Evolutionary conservation across 2,113 vertebrate genomes (phyloP).

Genomic region (Poecile atricapillus): DNA sequence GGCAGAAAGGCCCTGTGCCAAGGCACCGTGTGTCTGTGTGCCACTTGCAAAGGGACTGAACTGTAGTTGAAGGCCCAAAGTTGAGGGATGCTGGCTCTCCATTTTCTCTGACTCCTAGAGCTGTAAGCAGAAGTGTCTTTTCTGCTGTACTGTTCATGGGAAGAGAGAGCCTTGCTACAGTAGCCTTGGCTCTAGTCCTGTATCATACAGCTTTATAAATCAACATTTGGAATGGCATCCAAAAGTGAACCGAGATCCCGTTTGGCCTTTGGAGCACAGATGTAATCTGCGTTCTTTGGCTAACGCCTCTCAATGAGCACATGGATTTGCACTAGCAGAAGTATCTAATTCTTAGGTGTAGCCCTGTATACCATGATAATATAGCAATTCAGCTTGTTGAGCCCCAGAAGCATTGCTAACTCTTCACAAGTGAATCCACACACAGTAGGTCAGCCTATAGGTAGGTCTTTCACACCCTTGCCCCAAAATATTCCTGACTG

Average conservation of each 20-base stretch:
- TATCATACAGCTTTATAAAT: neutral
- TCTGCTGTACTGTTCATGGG: neutral
- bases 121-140: neutral
- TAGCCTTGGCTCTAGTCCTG: neutral
- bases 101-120: neutral
- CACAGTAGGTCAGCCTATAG: neutral
- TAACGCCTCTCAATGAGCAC: neutral
- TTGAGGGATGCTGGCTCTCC: neutral
- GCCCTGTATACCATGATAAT: neutral
- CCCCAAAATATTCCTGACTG: neutral
- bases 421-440: neutral
- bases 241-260: neutral
- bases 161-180: neutral
- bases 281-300: slow-evolving; percentile 42
- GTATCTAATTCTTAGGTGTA: neutral
- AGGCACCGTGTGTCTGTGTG: neutral
- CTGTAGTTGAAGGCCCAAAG: fast-evolving
- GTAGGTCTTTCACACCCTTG: neutral
- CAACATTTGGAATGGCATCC: slow-evolving; percentile 15
- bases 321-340: neutral
- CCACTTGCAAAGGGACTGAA: neutral
- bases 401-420: neutral
- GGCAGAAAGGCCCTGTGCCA: neutral
- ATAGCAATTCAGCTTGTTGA: neutral
- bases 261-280: slow-evolving; percentile 19